These are phyloP conservation scores for Coenonympha arcania DNA, from an alignment of 2,888 invertebrate genomes.

Conservation along the genomic window DNA sequence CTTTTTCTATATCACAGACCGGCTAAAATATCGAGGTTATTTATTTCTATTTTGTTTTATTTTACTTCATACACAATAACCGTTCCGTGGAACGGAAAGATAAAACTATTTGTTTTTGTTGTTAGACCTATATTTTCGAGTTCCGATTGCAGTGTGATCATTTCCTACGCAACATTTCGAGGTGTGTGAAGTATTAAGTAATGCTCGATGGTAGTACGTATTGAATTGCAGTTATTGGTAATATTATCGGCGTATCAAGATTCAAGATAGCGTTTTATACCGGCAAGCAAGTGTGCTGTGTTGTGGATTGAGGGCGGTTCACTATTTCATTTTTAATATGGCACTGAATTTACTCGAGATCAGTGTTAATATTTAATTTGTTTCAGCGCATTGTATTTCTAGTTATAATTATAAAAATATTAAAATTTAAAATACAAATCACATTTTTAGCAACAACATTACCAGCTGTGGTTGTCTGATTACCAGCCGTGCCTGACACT, in stretches of 20 bases:
- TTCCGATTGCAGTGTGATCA: slow-evolving; percentile 9
- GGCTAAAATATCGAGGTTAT: background rate
- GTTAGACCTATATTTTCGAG: background rate
- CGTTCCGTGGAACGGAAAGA: background rate
- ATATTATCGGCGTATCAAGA: slow-evolving; percentile 21
- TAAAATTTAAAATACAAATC: too few relatives aligned
- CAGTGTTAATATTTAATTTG: background rate
- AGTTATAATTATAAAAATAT: too few relatives aligned
- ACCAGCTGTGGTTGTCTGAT: too few relatives aligned
- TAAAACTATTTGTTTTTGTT: slow-evolving; percentile 3
- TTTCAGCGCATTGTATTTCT: too few relatives aligned
- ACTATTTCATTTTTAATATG: too few relatives aligned
- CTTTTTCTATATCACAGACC: background rate
- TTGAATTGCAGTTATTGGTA: slow-evolving; percentile 22
- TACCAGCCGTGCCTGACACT: too few relatives aligned
- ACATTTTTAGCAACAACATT: too few relatives aligned
- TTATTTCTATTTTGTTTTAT: background rate
- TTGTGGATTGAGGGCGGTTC: too few relatives aligned
- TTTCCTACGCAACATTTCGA: slow-evolving; percentile 18
- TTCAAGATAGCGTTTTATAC: slow-evolving; percentile 16
- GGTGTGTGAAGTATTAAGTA: slow-evolving; percentile 10
- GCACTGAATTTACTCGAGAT: background rate
- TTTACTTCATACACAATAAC: background rate
- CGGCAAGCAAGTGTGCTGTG: too few relatives aligned
- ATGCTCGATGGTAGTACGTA: too few relatives aligned